phyloP scores from a whole-genome alignment of 2,797 vertebrate species.

The Scomberomorus guttatus region DNA sequence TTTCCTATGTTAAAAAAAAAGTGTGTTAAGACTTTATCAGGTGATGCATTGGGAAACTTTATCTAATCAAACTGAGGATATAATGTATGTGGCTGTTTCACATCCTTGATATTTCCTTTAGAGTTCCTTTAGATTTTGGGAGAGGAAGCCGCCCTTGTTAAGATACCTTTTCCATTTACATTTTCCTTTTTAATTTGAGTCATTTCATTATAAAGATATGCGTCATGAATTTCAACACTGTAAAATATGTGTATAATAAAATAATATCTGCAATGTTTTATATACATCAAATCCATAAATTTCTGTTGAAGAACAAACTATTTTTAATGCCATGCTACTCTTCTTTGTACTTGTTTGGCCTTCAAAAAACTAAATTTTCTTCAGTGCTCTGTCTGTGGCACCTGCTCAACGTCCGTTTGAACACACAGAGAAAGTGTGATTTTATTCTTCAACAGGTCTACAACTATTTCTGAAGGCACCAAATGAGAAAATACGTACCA shows the following conservation, averaged over 20 bases:
- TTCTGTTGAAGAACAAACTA: background rate
- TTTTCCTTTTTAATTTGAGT: background rate
- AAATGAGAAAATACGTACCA: background rate
- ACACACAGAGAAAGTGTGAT: background rate
- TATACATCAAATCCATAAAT: background rate
- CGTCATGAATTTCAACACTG: background rate
- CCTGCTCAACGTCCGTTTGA: background rate
- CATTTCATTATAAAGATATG: background rate
- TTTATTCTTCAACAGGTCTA: background rate
- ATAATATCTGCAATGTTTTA: slow-evolving; percentile 17
- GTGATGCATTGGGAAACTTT: background rate
- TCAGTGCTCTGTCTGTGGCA: slow-evolving; percentile 5
- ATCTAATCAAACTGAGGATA: background rate
- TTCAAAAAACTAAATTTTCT: background rate
- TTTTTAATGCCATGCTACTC: background rate
- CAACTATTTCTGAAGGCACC: slow-evolving; percentile 2
- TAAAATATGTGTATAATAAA: background rate
- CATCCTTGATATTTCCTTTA: background rate
- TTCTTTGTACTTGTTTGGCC: background rate
- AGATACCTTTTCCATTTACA: background rate
- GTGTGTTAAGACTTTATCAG: background rate
- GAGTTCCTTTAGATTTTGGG: background rate
- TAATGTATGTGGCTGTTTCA: background rate
- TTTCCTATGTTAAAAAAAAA: background rate
- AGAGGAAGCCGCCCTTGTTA: too few relatives aligned